phyloP scores from a whole-genome alignment of 2,888 invertebrate genomes.

The Rhagonycha fulva region DNA sequence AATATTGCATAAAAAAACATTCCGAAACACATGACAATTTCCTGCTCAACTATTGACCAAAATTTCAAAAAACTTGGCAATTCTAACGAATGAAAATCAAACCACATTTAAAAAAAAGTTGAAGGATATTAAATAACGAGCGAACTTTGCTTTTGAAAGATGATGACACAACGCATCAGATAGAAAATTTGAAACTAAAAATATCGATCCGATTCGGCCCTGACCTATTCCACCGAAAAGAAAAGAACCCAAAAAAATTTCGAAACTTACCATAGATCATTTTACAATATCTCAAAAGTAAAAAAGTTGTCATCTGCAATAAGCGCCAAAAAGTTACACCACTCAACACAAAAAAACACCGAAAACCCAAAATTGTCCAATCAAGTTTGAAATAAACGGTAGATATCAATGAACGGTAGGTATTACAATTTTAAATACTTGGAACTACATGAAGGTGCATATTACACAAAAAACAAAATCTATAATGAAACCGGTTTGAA shows the following conservation, averaged over 20 bases:
- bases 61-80: background rate
- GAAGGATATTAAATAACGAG: background rate
- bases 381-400: background rate
- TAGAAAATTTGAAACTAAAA: background rate
- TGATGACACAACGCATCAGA: background rate
- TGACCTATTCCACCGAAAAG: background rate
- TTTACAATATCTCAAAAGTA: background rate
- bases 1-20: no score
- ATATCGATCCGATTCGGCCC: background rate
- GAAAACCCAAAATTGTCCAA: background rate
- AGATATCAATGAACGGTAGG: background rate
- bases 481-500: background rate
- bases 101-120: background rate
- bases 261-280: background rate
- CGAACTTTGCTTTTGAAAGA: no score
- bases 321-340: background rate
- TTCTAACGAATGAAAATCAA: background rate
- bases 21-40: no score
- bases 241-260: background rate
- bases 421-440: background rate
- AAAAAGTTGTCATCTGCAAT: background rate
- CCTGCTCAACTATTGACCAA: no score
- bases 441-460: background rate
- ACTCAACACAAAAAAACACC: background rate
- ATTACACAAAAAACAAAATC: background rate